Evolutionary conservation across 2,888 invertebrate species (phyloP).

Genomic region (Lochmaea capreae): DNA sequence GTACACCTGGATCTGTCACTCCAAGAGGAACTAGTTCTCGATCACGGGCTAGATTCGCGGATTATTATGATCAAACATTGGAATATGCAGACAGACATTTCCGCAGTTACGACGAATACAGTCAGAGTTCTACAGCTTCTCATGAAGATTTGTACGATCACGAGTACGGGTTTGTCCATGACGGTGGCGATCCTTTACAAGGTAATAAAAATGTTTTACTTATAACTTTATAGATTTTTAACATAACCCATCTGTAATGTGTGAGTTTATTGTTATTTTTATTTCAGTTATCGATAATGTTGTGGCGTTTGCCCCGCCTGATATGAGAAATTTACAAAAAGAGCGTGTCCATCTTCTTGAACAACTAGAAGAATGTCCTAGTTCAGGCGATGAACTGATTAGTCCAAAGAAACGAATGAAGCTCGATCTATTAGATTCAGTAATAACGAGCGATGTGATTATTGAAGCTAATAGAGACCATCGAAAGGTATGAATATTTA

Average conservation of each 20-base stretch:
- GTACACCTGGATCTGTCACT: slow-evolving; percentile 64
- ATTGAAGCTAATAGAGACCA: slow-evolving; percentile 65
- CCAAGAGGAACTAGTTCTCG: slow-evolving; percentile 66
- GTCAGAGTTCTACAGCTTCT: slow-evolving; percentile 75
- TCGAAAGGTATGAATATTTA: slow-evolving; percentile 29
- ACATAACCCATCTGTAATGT: neutral
- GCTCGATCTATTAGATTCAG: slow-evolving; percentile 67
- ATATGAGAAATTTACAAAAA: slow-evolving; percentile 75
- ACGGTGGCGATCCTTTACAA: slow-evolving; percentile 51
- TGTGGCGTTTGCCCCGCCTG: slow-evolving; percentile 65
- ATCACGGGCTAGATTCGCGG: slow-evolving; percentile 65
- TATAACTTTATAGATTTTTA: neutral
- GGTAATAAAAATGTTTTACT: neutral
- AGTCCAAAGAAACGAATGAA: slow-evolving; percentile 76
- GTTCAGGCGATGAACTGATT: slow-evolving; percentile 76
- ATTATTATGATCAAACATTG: slow-evolving; percentile 59
- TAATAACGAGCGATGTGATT: slow-evolving; percentile 60
- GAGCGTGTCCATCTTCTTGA: slow-evolving; percentile 77
- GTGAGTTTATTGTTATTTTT: neutral
- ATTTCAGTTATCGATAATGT: slow-evolving; percentile 44
- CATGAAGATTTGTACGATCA: slow-evolving; percentile 72
- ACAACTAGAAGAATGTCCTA: slow-evolving; percentile 78
- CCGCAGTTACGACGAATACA: slow-evolving; percentile 79
- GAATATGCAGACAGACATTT: slow-evolving; percentile 70
- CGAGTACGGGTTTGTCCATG: slow-evolving; percentile 64